Conservation (phyloP, 2,888 invertebrate species). For the Aphrophora alni region DNA sequence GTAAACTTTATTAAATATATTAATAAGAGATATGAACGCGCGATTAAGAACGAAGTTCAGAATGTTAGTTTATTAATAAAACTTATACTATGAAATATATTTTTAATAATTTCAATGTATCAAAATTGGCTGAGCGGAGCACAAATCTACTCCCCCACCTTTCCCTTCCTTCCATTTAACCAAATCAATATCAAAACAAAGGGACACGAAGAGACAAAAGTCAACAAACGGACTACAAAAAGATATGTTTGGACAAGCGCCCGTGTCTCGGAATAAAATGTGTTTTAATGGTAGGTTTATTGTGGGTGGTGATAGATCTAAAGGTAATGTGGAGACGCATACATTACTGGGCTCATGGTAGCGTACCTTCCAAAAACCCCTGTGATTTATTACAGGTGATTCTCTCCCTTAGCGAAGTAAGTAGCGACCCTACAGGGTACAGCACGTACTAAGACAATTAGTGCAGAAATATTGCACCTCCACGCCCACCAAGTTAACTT, state of each 20-base stretch:
- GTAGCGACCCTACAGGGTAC: neutral
- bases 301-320: neutral
- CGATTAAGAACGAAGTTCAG: too few species aligned
- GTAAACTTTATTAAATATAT: too few species aligned
- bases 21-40: too few species aligned
- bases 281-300: conserved; percentile 15
- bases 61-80: too few species aligned
- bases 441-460: neutral
- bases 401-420: neutral
- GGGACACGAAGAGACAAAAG: neutral
- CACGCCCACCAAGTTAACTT: neutral
- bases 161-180: neutral
- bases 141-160: neutral
- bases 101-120: too few species aligned
- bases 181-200: neutral
- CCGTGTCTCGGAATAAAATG: conserved; percentile 29
- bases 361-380: conserved; percentile 35
- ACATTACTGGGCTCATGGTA: conserved; percentile 48
- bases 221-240: neutral
- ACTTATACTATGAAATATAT: too few species aligned
- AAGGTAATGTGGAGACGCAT: conserved; percentile 39
- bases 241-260: neutral
- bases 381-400: conserved; percentile 23
- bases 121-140: neutral
- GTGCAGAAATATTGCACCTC: neutral